Evolutionary conservation across 2,113 vertebrate genomes (phyloP), one percentile per base, ranked within the genome.

Genomic region (Xerus inauris): DNA sequence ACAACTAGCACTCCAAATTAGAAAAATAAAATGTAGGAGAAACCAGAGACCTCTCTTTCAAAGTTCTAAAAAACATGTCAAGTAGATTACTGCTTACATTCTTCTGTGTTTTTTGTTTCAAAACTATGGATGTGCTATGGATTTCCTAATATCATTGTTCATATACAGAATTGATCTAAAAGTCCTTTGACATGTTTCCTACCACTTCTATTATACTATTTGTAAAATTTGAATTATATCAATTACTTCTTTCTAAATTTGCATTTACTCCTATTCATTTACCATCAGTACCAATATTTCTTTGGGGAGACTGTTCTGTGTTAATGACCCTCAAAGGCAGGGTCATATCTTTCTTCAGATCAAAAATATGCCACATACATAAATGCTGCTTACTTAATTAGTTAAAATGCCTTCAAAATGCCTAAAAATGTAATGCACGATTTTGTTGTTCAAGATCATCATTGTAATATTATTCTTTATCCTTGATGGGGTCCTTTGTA

Each of bases 201-300:
- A n/a, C 67, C 32, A 57, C 10, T 85, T 77, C 57, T 19, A n/a
- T 40, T 40, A 85, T 20, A 90, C 6, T 64, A 42, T 42, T 19
- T 24, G 13, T 81, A 82, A 90, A 96, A 75, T 79, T 9, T 69
- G 28, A 95, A 85, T 79, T 92, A 16, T 57, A 72, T n/a, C 65
- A 72, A 47, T 65, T 91, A 59, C 9, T 16, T 79, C n/a, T 51
- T 92, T 90, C 86, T 83, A 83, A 88, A 79, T 95, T 84, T 38
- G 10, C 71, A 35, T 88, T 91, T 84, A 64, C 57, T 72, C 62
- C n/a, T 75, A 22, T 73, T 94, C 73, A 42, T 17, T 82, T 86
- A 40, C 69, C 64, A 30, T 65, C 54, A 85, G 92, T 71, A n/a
- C 65, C 72, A 88, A 7, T 45, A 57, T 49, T 91, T 89, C 67